Conservation (phyloP, 2,113 vertebrate species). For the Bubo blakistoni region DNA sequence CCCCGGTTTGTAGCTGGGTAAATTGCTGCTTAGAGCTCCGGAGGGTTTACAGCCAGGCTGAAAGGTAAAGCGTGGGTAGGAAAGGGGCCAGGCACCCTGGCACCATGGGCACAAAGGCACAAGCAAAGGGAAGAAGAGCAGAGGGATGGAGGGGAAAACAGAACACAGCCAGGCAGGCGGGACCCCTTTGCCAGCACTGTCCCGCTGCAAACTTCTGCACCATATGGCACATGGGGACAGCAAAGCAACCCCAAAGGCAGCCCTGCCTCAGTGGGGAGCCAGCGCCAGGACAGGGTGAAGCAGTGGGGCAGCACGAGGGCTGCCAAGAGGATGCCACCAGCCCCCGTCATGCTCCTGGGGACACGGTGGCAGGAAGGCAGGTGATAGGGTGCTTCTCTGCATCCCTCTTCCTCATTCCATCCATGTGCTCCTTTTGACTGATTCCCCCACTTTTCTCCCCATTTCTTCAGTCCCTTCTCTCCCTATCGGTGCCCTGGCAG, state of each 20-base stretch:
- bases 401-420: not conserved
- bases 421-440: not conserved
- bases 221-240: rapidly evolving
- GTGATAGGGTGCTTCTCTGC: not conserved
- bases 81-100: not conserved
- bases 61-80: not conserved
- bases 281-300: not conserved
- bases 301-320: not conserved
- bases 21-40: not conserved
- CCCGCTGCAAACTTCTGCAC: not conserved
- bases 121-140: not conserved
- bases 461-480: not conserved
- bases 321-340: not conserved
- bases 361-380: rapidly evolving
- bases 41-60: not conserved
- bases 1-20: not conserved
- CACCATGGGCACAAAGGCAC: rapidly evolving
- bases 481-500: rapidly evolving
- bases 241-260: not conserved
- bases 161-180: not conserved
- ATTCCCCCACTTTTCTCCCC: not conserved
- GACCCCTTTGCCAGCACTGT: rapidly evolving
- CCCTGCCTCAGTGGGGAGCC: not conserved
- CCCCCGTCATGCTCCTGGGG: not conserved
- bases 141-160: not conserved